These are phyloP conservation scores for Astreopora myriophthalma DNA, from an alignment of 64 coral and sea anemone species.

Conservation along the genomic window DNA sequence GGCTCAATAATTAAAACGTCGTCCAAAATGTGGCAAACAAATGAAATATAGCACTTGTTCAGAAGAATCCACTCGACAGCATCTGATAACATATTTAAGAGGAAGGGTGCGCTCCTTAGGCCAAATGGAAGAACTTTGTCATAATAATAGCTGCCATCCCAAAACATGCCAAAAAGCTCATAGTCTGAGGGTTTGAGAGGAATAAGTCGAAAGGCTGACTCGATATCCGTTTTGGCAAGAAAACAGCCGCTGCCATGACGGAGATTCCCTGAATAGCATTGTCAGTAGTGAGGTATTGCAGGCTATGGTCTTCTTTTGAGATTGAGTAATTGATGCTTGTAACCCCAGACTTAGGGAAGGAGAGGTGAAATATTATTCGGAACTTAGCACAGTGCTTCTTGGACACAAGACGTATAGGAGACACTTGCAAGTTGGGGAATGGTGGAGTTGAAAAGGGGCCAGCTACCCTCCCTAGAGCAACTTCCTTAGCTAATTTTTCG, in stretches of 20 bases:
- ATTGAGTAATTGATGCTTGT: slow-evolving; percentile 48
- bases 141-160: slow-evolving; percentile 34
- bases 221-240: slow-evolving; percentile 62
- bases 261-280: slow-evolving; percentile 47
- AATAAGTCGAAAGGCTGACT: too few relatives aligned
- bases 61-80: background rate
- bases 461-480: background rate
- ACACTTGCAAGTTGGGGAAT: slow-evolving; percentile 53
- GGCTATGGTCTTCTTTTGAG: slow-evolving; percentile 54
- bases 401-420: slow-evolving; percentile 5
- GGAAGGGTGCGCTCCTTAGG: background rate
- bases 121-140: slow-evolving; percentile 33
- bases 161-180: slow-evolving; percentile 54
- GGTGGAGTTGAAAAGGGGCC: slow-evolving; percentile 16
- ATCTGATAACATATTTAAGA: background rate
- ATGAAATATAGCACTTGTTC: too few relatives aligned
- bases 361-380: slow-evolving; percentile 43
- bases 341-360: slow-evolving; percentile 35
- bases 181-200: slow-evolving; percentile 22
- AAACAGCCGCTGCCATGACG: slow-evolving; percentile 11
- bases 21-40: too few relatives aligned
- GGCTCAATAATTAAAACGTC: too few relatives aligned
- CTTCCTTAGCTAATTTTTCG: background rate
- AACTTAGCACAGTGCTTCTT: slow-evolving; percentile 53
- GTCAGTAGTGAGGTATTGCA: slow-evolving; percentile 49